These are phyloP conservation scores for Graphium colonna DNA, from an alignment of 2,888 invertebrate species.

Conservation along the genomic window DNA sequence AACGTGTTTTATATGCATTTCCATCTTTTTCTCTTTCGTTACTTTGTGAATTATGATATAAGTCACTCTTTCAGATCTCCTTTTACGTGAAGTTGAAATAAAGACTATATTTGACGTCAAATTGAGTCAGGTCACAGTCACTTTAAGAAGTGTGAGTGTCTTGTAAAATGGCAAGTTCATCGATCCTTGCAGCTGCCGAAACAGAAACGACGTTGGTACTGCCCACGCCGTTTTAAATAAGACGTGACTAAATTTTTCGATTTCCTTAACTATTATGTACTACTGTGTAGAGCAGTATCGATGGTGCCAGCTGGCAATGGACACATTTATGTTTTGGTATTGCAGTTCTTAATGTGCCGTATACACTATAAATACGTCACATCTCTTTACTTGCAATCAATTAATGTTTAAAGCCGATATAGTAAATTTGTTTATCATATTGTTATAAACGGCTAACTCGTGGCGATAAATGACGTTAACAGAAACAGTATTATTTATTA, in stretches of 20 bases:
- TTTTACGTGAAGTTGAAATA: slow-evolving; percentile 7
- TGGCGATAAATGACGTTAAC: slow-evolving; percentile 5
- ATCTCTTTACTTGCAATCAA: background rate
- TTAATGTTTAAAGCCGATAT: background rate
- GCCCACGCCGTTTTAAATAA: slow-evolving; percentile 29
- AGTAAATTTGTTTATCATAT: background rate
- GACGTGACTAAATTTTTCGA: slow-evolving; percentile 24
- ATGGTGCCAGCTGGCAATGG: slow-evolving; percentile 36
- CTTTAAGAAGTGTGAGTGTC: background rate
- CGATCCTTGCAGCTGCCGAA: slow-evolving; percentile 25
- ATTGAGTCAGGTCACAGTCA: background rate
- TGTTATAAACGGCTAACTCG: background rate
- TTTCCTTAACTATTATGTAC: slow-evolving; percentile 26
- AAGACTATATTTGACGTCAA: background rate
- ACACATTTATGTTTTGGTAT: background rate
- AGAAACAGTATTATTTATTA: slow-evolving; percentile 4
- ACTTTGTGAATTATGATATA: background rate
- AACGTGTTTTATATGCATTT: background rate
- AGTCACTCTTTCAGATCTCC: background rate
- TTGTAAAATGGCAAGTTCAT: slow-evolving; percentile 25
- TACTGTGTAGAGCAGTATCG: slow-evolving; percentile 15
- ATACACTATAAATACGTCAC: slow-evolving; percentile 7
- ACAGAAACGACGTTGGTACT: slow-evolving; percentile 26
- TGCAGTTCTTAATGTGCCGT: background rate
- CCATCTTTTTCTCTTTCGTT: background rate